Evolutionary conservation across 2,888 invertebrate genomes (phyloP), one percentile per base, ranked within the genome.

Genomic region (Sinelater perroti): DNA sequence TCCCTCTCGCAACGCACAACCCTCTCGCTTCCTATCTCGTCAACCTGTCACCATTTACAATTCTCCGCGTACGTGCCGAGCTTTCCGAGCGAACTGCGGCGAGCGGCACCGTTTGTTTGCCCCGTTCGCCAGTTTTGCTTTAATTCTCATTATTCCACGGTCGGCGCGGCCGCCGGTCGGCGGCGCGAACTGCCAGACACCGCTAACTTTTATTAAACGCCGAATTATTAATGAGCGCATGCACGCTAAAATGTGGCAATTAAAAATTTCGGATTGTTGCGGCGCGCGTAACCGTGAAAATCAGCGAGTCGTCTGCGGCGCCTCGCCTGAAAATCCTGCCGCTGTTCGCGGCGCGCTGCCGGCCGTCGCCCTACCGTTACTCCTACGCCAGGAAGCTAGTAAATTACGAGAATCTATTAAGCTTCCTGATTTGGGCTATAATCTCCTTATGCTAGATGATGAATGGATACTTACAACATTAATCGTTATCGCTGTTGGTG

Each of bases 21-120:
- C 20, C 46, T 51, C 52, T 57, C 57, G 38, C 57, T 57, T 57
- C 24, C 46, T 31, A 52, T 57, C 52, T 57, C 40, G 51, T 57
- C 57, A 46, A 38, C 28, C 56, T 46, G 46, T 55, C 55, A 42
- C 47, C 44, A 55, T 55, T 55, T 55, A 54, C 45, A 54, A 54
- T 54, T 54, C 38, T 38, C 28, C 38, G 36, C 28, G 38, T 45
- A 50, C 50, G 56, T 56, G 49, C 35, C 40, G 30, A 6, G 45
- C 40, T 40, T 51, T 51, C 24, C 51, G 42, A 30, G 51, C 38
- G 51, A 51, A 51, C 51, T 42, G 28, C 31, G 42, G 26, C 51
- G 51, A 24, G 42, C 28, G 10, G 26, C 20, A 50, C 36, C 28
- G 38, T 50, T 50, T 38, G 38, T 51, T 51, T 51, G 40, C 20